phyloP scores from a whole-genome alignment of 2,888 invertebrate genomes.

The Lasioglossum pauxillum region DNA sequence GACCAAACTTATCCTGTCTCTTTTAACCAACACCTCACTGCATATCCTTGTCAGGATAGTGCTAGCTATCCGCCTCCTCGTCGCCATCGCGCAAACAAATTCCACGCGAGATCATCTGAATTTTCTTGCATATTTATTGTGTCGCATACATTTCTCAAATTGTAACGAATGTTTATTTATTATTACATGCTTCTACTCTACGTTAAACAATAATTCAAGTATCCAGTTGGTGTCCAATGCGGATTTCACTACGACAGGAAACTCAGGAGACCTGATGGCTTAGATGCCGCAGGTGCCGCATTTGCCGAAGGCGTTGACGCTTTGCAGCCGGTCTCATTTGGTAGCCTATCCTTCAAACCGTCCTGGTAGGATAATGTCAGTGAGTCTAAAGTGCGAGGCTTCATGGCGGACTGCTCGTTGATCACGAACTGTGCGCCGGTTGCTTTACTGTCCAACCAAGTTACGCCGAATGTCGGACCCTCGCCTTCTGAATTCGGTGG shows the following conservation, averaged over 20 bases:
- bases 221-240: neutral
- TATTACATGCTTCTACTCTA: neutral
- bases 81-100: no score
- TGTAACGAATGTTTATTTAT: neutral
- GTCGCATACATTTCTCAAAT: neutral
- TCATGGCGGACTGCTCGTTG: conserved; percentile 17
- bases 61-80: no score
- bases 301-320: no score
- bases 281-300: accelerated
- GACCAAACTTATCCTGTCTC: no score
- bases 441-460: conserved; percentile 61
- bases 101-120: neutral
- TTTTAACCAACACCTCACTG: no score
- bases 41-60: no score
- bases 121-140: neutral
- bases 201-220: neutral
- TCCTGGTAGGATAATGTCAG: neutral
- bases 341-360: neutral
- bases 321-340: neutral
- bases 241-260: neutral
- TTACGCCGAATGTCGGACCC: conserved; percentile 27
- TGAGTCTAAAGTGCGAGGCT: neutral
- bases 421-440: conserved; percentile 62
- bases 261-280: neutral
- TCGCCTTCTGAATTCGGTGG: conserved; percentile 52